phyloP scores from a whole-genome alignment of 2,113 vertebrate species.

The Psilopsiagon aurifrons region DNA sequence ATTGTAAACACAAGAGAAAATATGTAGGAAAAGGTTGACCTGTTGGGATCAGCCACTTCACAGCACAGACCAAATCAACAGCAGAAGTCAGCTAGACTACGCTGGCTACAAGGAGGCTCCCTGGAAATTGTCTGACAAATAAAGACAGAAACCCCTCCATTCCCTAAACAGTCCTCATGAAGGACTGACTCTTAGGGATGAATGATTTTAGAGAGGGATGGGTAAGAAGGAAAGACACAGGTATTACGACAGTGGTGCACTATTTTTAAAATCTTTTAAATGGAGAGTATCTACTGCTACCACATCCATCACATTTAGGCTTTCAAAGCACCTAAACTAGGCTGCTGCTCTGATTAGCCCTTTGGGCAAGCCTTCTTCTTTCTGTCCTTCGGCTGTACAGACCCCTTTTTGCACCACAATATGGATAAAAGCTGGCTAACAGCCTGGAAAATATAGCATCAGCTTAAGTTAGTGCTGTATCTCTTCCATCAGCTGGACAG shows the following conservation, averaged over 20 bases:
- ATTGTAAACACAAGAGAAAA: neutral
- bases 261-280: slow-evolving; percentile 2
- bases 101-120: neutral
- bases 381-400: neutral
- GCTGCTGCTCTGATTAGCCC: neutral
- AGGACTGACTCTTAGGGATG: neutral
- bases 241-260: neutral
- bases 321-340: neutral
- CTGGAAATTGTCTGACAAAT: neutral
- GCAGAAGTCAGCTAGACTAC: neutral
- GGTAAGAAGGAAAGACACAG: neutral
- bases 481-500: slow-evolving; percentile 40
- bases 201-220: neutral
- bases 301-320: neutral
- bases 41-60: neutral
- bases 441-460: neutral
- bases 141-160: neutral
- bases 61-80: neutral
- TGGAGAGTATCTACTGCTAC: neutral
- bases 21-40: neutral
- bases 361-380: neutral
- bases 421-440: slow-evolving; percentile 31
- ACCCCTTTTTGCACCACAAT: neutral
- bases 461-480: neutral
- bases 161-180: neutral